Percentiles rank a stretch among this genome's conserved stretches.
Evolutionary conservation across 1,140 invertebrate genomes (phyloP).

Genomic region (Tribolium castaneum): DNA sequence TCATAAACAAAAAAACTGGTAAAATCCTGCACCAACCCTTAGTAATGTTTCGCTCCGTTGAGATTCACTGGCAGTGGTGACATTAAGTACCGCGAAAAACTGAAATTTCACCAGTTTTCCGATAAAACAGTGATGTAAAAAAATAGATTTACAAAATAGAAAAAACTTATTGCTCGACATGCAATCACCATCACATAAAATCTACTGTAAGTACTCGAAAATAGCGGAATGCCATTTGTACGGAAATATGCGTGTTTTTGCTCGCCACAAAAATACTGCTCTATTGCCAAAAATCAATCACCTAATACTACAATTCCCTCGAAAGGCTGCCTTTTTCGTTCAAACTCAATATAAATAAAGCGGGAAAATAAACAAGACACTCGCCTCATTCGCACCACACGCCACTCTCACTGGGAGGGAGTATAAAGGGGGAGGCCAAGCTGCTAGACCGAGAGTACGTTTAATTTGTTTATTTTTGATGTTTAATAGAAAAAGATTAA

Average conservation of each 20-base stretch:
- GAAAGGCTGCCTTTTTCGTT: not conserved
- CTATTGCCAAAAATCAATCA: not conserved
- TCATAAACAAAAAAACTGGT: constrained; percentile 20
- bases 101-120: constrained; percentile 26
- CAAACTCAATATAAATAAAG: constrained; percentile 11
- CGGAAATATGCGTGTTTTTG: constrained; percentile 50
- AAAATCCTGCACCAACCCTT: constrained; percentile 28
- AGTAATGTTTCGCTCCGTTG: not conserved
- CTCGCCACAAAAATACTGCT: constrained; percentile 45
- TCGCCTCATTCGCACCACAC: constrained; percentile 10
- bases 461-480: not conserved
- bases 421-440: not conserved
- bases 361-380: not conserved
- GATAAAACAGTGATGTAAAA: constrained; percentile 15
- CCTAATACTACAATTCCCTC: constrained; percentile 5
- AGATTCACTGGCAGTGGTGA: constrained; percentile 31
- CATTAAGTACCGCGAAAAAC: constrained; percentile 12
- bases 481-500: constrained; percentile 29
- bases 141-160: not conserved
- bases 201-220: constrained; percentile 21
- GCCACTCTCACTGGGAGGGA: not conserved
- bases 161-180: constrained; percentile 20
- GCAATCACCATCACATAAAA: constrained; percentile 14
- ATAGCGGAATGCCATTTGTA: constrained; percentile 56
- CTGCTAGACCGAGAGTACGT: constrained; percentile 26